Base-by-base conservation (phyloP, 2,113 vertebrate genomes). In the Picathartes gymnocephalus region DNA sequence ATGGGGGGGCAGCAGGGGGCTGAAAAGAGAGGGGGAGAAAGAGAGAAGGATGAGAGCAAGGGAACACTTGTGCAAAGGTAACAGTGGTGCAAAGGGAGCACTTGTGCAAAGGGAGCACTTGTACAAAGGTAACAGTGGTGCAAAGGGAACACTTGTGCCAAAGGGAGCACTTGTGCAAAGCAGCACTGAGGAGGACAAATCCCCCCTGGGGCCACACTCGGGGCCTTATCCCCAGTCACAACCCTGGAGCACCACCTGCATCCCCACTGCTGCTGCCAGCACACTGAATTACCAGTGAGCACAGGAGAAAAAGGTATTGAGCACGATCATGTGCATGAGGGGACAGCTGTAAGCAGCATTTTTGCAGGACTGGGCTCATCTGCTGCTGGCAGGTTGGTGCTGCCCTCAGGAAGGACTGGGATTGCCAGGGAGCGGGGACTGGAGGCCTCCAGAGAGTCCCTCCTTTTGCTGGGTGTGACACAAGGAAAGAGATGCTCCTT, bases 401-500 rank as follows among this genome's bases (percentile, higher is more conserved):
- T 74, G 61, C 50, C n/a, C 18, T 50, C 0, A 0, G 79, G 71
- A 71, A 60, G 53, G 40, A 16, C 7, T 14, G 44, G 48, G 40
- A 24, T 22, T 11, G 19, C 30, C 47, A 48, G 27, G 40, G 44
- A 69, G 21, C 0, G 0, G 48, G 19, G 83, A 10, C n/a, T 0
- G 0, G 44, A 48, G n/a, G 19, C 21, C 5, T 65, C 22, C 3
- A 2, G 8, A 15, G 77, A 44, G 45, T 30, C 14, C 35, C 30
- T 33, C 40, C 12, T 70, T 68, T 24, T 42, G 10, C 62, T 45
- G 68, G 33, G 44, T 24, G 31, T 3, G 6, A 73, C n/a, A 69
- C 28, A 10, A 48, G 0, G 7, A 47, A 47, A 0, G 0, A 50
- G 56, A 21, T 39, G 0, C 1, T 68, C 70, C 58, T 56, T 0